Evolutionary conservation across 1,140 invertebrate species (phyloP).

Genomic region (Hormaphis cornu): DNA sequence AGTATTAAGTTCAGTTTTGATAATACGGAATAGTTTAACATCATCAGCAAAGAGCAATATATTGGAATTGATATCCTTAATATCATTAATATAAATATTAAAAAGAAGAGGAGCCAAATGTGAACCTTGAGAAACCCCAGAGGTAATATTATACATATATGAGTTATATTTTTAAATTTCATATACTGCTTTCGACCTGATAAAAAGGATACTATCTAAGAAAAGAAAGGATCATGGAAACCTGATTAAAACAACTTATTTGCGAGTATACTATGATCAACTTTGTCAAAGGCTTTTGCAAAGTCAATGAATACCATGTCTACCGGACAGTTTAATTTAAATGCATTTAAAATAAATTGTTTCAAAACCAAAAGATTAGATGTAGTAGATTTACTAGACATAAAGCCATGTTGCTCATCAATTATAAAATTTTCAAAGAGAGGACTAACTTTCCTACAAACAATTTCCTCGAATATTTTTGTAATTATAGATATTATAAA

Average conservation of each 20-base stretch:
- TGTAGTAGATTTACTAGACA: neutral
- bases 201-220: neutral
- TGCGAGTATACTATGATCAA: neutral
- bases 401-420: constrained; percentile 1
- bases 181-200: neutral
- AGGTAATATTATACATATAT: neutral
- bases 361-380: neutral
- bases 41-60: neutral
- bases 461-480: neutral
- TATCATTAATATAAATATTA: neutral
- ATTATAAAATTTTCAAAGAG: neutral
- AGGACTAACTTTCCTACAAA: neutral
- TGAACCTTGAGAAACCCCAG: neutral
- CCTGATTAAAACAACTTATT: neutral
- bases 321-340: neutral
- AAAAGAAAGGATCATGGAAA: neutral
- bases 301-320: neutral
- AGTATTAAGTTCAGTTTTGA: neutral
- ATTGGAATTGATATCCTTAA: neutral
- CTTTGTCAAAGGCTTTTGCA: neutral
- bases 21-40: neutral
- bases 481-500: neutral
- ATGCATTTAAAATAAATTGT: neutral
- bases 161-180: neutral
- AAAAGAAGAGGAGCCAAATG: neutral